A percentile compares a stretch with the other conserved stretches of the same genome.
phyloP scores from a whole-genome alignment of 2,888 invertebrate genomes.

The Melikaiella ostensackeni region DNA sequence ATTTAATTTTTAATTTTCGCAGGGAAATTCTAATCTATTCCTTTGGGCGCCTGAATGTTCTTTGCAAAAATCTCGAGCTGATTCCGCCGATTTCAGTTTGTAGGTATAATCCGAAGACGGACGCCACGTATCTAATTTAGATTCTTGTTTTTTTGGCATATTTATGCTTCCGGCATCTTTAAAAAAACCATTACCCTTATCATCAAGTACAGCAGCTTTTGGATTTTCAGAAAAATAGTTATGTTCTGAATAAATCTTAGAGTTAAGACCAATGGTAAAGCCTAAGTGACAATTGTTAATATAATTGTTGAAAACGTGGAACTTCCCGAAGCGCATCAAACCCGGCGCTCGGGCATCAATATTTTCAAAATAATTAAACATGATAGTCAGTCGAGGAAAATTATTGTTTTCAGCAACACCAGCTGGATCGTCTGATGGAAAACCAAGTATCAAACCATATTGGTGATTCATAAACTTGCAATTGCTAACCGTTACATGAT shows the following conservation, averaged over 20 bases:
- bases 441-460: neutral
- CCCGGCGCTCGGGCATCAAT: neutral
- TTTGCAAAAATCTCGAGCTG: neutral
- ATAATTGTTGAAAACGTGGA: conserved; percentile 4
- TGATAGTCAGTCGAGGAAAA: neutral
- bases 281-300: neutral
- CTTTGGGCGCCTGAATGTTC: neutral
- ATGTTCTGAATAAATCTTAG: neutral
- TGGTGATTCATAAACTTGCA: neutral
- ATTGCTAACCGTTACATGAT: neutral
- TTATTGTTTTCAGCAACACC: neutral
- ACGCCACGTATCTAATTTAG: neutral
- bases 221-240: neutral
- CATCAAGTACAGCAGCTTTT: neutral
- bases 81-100: neutral
- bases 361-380: neutral
- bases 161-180: neutral
- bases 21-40: neutral
- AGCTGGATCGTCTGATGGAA: neutral
- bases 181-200: neutral
- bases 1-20: too few relatives aligned
- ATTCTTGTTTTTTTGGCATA: neutral
- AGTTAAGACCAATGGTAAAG: neutral
- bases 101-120: neutral
- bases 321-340: neutral